These are phyloP conservation scores for Galerucella pusilla DNA, from an alignment of 2,888 invertebrate species.

Conservation along the genomic window DNA sequence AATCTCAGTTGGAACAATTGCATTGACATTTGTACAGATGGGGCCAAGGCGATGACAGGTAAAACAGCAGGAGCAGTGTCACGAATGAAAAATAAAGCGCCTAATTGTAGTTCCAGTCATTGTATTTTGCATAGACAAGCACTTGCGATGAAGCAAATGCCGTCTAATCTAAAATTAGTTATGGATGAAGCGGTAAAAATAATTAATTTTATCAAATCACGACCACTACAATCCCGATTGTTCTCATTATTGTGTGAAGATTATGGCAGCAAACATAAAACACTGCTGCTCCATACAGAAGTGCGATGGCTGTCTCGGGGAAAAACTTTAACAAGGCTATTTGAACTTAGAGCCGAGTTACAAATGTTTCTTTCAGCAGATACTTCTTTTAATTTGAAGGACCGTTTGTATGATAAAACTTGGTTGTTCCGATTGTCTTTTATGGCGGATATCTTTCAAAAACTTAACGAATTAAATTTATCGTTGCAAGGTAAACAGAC, in stretches of 20 bases:
- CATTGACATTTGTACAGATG: too few species aligned
- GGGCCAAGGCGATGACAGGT: too few species aligned
- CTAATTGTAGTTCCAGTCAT: slow-evolving; percentile 47
- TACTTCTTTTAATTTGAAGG: too few species aligned
- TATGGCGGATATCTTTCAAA: too few species aligned
- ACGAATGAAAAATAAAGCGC: slow-evolving; percentile 47
- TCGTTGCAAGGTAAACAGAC: too few species aligned
- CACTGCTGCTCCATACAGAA: slow-evolving; percentile 39
- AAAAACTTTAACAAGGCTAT: slow-evolving; percentile 35
- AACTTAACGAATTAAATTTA: too few species aligned
- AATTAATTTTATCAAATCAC: slow-evolving; percentile 39
- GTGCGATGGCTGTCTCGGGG: slow-evolving; percentile 34
- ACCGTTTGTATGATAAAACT: too few species aligned
- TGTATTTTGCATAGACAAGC: slow-evolving; percentile 37
- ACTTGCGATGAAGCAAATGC: slow-evolving; percentile 44
- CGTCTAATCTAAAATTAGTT: slow-evolving; percentile 42
- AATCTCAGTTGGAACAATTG: too few species aligned
- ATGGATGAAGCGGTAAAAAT: slow-evolving; percentile 17
- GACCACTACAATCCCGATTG: too few species aligned
- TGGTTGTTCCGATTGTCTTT: too few species aligned
- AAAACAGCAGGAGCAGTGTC: neutral
- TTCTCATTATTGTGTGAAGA: too few species aligned
- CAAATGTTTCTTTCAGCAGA: slow-evolving; percentile 29
- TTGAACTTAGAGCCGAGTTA: slow-evolving; percentile 37
- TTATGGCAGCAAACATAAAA: too few species aligned